Evolutionary conservation across 2,113 vertebrate genomes (phyloP), one percentile per base, ranked within the genome.

Genomic region (Martes martes): DNA sequence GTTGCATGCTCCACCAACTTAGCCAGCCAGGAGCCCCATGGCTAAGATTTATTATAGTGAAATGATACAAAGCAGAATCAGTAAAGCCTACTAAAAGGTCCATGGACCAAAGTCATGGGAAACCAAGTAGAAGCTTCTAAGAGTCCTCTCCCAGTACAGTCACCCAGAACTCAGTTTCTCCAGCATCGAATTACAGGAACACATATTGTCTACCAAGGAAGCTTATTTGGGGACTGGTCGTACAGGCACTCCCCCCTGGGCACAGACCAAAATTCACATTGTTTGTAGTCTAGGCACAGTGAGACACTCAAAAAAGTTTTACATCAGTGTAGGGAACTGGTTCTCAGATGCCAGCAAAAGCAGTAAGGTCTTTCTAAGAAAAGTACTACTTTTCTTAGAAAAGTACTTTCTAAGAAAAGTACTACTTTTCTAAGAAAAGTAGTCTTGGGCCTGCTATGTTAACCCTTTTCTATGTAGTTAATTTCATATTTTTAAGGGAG

Each of bases 401-500:
- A 36, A 36, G 36, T 36, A 36, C 36, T 36, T 36, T 36, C 36
- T 36, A 36, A 36, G 36, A 36, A 36, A 36, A 36, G 36, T 36
- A 36, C 36, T 36, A 36, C 36, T 36, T 94, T 85, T 95, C 47
- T 87, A 59, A n/a, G 19, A 31, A 81, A 2, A 84, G 52, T 11
- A 16, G 45, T 73, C 23, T 59, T 52, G 14, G 18, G 74, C 36
- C 9, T 45, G 50, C 55, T 67, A 52, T 69, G 11, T 89, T 45
- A 89, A 57, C 19, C 7, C 14, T 82, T 93, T 93, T 59, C 31
- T 78, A 36, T 13, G 33, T 61, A 78, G 78, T 24, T 86, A 52
- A 74, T 47, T 91, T 85, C 45, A 55, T 87, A 80, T 93, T 83
- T 96, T 63, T 63, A 95, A 33, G n/a, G 24, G 39, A 89, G 89